Percentiles rank a stretch among this genome's conserved stretches.
phyloP scores from a whole-genome alignment of 2,113 vertebrate species.

The Synchiropus splendidus region DNA sequence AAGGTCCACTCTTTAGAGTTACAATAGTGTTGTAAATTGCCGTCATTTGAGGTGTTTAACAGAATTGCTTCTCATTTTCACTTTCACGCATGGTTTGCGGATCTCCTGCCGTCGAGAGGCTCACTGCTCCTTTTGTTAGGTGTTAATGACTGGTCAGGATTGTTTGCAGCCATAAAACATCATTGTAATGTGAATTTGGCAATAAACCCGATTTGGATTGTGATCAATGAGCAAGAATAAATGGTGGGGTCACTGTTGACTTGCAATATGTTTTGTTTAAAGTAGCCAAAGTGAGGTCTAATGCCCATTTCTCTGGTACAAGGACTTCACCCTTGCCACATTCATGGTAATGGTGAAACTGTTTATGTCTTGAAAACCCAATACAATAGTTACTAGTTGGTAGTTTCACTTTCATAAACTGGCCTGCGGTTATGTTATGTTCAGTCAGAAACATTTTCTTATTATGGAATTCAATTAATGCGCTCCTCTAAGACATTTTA shows the following conservation, averaged over 20 bases:
- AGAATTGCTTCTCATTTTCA: slow-evolving; percentile 58
- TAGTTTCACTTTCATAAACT: no score
- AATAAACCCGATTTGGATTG: not conserved
- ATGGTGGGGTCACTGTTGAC: slow-evolving; percentile 11
- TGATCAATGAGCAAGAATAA: slow-evolving; percentile 42
- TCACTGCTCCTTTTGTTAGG: slow-evolving; percentile 49
- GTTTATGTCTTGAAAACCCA: no score
- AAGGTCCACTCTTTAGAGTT: slow-evolving; percentile 47
- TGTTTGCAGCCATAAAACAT: slow-evolving; percentile 51
- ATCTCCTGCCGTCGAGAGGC: slow-evolving; percentile 28
- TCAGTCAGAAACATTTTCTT: no score
- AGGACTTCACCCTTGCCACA: no score
- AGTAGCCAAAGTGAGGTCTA: no score
- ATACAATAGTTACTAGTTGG: no score
- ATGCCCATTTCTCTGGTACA: no score
- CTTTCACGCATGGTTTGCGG: slow-evolving; percentile 62
- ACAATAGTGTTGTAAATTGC: slow-evolving; percentile 59
- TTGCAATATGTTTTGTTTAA: no score
- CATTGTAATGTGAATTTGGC: slow-evolving; percentile 2
- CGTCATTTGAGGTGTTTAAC: slow-evolving; percentile 54
- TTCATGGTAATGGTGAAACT: no score
- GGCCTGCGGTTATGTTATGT: no score
- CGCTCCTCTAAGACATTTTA: no score
- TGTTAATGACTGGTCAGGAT: slow-evolving; percentile 55
- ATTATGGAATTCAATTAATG: no score